Percentiles rank a stretch among this genome's conserved stretches.
These are phyloP conservation scores for Oligia strigilis DNA, from an alignment of 2,888 invertebrate species.

Conservation along the genomic window DNA sequence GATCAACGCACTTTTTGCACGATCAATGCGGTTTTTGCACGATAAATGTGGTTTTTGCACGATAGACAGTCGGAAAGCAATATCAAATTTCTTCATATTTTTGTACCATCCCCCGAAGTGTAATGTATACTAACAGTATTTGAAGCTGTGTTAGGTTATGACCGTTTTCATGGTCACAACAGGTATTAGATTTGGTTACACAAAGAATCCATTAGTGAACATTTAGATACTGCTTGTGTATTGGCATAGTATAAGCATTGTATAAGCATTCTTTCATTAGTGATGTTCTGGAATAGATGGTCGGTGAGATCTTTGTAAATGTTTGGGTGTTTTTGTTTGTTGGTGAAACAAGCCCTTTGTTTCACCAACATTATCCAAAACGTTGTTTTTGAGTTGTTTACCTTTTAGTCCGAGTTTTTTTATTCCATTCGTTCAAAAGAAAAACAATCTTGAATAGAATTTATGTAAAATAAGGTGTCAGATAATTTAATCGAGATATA, in stretches of 20 bases:
- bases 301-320: not conserved
- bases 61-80: not conserved
- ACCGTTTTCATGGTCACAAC: slow-evolving; percentile 34
- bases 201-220: slow-evolving; percentile 59
- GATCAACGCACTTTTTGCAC: not conserved
- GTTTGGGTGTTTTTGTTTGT: slow-evolving; percentile 2
- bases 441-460: not conserved
- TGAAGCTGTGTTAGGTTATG: slow-evolving; percentile 9
- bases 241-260: not conserved
- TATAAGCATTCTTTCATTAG: slow-evolving; percentile 33
- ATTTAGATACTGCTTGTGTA: slow-evolving; percentile 24
- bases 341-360: not conserved
- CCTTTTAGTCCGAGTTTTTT: not conserved
- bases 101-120: not conserved
- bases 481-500: too few species aligned
- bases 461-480: too few species aligned
- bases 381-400: not conserved
- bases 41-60: not conserved
- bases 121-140: slow-evolving; percentile 24
- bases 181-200: slow-evolving; percentile 40
- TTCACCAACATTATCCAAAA: not conserved
- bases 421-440: not conserved
- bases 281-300: slow-evolving; percentile 14
- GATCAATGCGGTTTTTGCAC: not conserved
- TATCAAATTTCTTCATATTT: not conserved